Conservation (phyloP, 2,113 vertebrate species). For the Orthonyx spaldingii region DNA sequence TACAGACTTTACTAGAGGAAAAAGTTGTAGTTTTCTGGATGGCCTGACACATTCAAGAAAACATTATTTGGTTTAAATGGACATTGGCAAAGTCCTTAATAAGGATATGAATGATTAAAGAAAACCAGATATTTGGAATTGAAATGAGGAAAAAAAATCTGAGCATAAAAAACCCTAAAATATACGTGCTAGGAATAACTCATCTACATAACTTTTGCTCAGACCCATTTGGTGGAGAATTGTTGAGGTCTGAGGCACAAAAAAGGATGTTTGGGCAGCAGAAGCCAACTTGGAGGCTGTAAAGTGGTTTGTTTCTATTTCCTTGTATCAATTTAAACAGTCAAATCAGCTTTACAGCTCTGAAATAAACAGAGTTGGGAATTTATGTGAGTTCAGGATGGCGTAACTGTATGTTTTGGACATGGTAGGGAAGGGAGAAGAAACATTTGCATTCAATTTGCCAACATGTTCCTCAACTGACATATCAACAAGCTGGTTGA, state of each 20-base stretch:
- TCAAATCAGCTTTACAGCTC: slow-evolving; percentile 16
- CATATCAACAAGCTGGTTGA: slow-evolving; percentile 15
- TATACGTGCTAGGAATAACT: neutral
- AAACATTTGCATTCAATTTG: slow-evolving; percentile 20
- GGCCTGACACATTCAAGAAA: neutral
- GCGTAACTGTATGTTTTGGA: slow-evolving; percentile 36
- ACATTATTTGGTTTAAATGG: neutral
- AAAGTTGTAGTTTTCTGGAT: neutral
- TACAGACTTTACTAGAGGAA: neutral
- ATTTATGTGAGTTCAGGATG: slow-evolving; percentile 16
- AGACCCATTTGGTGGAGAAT: neutral
- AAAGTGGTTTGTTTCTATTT: slow-evolving; percentile 47
- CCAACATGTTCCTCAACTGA: neutral
- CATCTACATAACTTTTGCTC: neutral
- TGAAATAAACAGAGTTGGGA: slow-evolving; percentile 24
- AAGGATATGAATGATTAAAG: neutral
- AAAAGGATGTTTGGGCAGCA: slow-evolving; percentile 37
- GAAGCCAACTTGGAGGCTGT: slow-evolving; percentile 41
- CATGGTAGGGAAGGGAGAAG: neutral
- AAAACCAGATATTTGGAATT: neutral
- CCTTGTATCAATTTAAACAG: slow-evolving; percentile 18
- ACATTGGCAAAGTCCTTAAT: neutral
- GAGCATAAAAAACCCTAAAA: neutral
- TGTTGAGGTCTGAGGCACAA: slow-evolving; percentile 18
- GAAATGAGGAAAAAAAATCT: neutral